Base-by-base conservation (phyloP, 2,888 invertebrate species). In the Megastigmus dorsalis region DNA sequence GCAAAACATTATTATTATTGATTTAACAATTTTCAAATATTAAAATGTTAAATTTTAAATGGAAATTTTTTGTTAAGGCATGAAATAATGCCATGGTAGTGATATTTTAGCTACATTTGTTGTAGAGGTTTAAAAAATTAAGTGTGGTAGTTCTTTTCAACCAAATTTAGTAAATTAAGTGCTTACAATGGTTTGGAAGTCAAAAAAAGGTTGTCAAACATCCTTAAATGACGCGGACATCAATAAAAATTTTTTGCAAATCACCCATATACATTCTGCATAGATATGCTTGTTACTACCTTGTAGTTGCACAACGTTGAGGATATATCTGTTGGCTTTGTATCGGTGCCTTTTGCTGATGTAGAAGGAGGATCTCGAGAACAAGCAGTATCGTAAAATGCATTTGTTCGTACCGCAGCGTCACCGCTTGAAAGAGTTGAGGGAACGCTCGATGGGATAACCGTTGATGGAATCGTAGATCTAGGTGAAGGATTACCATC, bases 381-480 rank as follows among this genome's bases (percentile, higher is more conserved):
- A 18, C 63, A 63, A 4, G 57, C 52, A 33, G 84, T 83, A 70
- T 87, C 85, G 50, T 86, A 87, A 72, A 85, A 84, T 2, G 80
- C 80, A 67, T 85, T 84, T 4, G 85, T 83, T 54, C 82, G 77
- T 15, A 83, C 77, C 6, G 81, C 78, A 62, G 72, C 80, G 57
- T 80, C 80, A 23, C 66, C 77, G 45, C 66, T 79, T 18, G 70
- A 52, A 18, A 67, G 55, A 23, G 73, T 73, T n/a, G 78, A 74
- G 33, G 83, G 77, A 41, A 81, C 75, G 6, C 73, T 75, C 3
- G 77, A 73, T 15, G 77, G 68, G 15, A 75, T 60, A 13, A 65
- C 52, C 20, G 68, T 75, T 13, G 81, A 77, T 28, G 81, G 77
- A 13, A 80, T 81, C 13, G 81, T 81, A 1, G 84, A 83, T 71